Evolutionary conservation across 2,888 invertebrate species (phyloP).

Genomic region (Drosophila anceps): DNA sequence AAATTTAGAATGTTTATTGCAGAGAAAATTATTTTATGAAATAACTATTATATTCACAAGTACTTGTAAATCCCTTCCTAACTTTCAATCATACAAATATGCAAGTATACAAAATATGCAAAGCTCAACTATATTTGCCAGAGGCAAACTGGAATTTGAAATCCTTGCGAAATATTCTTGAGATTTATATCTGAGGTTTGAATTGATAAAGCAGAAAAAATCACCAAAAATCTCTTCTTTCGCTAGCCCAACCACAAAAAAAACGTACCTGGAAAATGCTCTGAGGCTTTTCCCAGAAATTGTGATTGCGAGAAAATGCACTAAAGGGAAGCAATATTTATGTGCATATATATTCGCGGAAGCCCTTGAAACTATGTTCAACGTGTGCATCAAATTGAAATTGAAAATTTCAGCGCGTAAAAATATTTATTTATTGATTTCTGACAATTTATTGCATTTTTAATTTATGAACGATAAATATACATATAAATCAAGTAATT

Average conservation of each 20-base stretch:
- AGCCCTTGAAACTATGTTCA: neutral
- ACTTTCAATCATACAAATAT: neutral
- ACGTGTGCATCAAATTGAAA: neutral
- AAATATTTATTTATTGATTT: conserved; percentile 1
- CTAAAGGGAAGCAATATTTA: neutral
- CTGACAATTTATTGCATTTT: neutral
- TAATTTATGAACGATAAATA: neutral
- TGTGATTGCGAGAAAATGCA: neutral
- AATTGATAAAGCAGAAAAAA: neutral
- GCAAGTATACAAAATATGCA: neutral
- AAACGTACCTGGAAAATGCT: neutral
- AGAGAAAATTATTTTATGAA: too few relatives aligned
- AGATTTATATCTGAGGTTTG: neutral
- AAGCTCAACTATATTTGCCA: neutral
- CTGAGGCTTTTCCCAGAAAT: neutral
- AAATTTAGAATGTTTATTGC: too few relatives aligned
- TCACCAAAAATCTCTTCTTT: neutral
- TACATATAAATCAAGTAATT: conserved; percentile 1
- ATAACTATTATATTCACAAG: too few relatives aligned
- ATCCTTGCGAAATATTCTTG: neutral
- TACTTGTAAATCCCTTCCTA: neutral
- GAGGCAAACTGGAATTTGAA: neutral
- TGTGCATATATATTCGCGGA: neutral
- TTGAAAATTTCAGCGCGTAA: neutral
- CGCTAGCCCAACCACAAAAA: neutral